These are phyloP conservation scores for Calliphora vomitoria DNA, from an alignment of 2,888 invertebrate genomes.

Conservation along the genomic window DNA sequence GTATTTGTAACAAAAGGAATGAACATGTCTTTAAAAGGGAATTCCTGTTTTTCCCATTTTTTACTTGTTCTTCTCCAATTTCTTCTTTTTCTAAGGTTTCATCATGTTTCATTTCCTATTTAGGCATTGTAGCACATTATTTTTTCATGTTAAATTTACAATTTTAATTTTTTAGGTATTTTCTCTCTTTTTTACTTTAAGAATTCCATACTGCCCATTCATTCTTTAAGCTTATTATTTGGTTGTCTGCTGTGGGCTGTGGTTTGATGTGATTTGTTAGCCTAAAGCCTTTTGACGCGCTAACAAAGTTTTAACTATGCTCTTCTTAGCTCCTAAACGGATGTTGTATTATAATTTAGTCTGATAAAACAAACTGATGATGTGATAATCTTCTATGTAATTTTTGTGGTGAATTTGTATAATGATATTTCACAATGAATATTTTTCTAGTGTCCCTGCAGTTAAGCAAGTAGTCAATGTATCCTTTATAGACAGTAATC, in stretches of 20 bases:
- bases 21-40: constrained; percentile 58
- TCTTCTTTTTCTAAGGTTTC: constrained; percentile 20
- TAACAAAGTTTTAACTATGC: constrained; percentile 3
- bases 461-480: too few species aligned
- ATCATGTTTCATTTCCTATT: constrained; percentile 38
- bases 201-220: constrained; percentile 1
- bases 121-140: constrained; percentile 5
- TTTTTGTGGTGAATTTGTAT: background rate
- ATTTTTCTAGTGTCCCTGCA: background rate
- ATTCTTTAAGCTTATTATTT: background rate
- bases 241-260: background rate
- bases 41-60: constrained; percentile 41
- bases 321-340: background rate
- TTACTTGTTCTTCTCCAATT: constrained; percentile 21
- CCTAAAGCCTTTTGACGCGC: constrained; percentile 22
- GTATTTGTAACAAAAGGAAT: constrained; percentile 30
- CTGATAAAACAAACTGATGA: constrained; percentile 31
- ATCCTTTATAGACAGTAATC: too few species aligned
- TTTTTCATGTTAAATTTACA: background rate
- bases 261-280: constrained; percentile 17
- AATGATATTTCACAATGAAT: background rate
- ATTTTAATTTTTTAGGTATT: constrained; percentile 20
- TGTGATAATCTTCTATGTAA: constrained; percentile 30
- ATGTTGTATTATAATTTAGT: constrained; percentile 13
- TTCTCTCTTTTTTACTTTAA: constrained; percentile 1